phyloP scores from a whole-genome alignment of 2,113 vertebrate species.

The Arizona elegans region DNA sequence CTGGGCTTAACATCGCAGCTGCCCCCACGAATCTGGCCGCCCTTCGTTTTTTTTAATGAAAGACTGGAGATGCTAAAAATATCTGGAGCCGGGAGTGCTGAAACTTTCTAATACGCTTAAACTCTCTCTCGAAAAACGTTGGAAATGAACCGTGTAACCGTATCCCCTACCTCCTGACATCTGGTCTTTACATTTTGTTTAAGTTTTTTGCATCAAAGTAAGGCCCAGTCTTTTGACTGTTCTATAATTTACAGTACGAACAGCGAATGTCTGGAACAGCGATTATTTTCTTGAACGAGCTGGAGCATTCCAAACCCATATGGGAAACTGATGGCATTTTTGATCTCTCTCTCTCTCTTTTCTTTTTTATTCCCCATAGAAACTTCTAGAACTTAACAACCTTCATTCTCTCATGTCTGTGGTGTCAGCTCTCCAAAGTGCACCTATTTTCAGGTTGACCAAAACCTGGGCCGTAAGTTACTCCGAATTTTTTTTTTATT shows the following conservation, averaged over 20 bases:
- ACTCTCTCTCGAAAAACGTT: background rate
- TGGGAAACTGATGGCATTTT: constrained; percentile 8
- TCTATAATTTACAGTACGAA: constrained; percentile 1
- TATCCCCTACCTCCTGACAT: background rate
- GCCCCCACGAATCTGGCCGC: too few species aligned
- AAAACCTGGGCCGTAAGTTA: constrained; percentile 96
- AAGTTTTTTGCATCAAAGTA: background rate
- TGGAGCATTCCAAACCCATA: background rate
- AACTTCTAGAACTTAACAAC: constrained; percentile 93
- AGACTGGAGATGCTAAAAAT: too few species aligned
- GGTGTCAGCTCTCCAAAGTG: constrained; percentile 92
- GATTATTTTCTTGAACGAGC: background rate
- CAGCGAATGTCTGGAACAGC: background rate
- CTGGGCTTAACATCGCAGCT: too few species aligned
- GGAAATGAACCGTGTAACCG: background rate
- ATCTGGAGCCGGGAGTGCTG: too few species aligned
- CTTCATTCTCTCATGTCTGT: constrained; percentile 94
- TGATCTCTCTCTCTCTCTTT: background rate
- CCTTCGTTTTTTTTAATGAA: too few species aligned
- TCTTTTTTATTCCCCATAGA: constrained; percentile 64
- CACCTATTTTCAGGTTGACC: constrained; percentile 92
- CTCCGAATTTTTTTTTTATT: background rate
- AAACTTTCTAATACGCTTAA: background rate
- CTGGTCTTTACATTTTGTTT: background rate
- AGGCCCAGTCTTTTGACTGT: background rate